Conservation (phyloP, 2,888 invertebrate species). For the Plusia festucae region DNA sequence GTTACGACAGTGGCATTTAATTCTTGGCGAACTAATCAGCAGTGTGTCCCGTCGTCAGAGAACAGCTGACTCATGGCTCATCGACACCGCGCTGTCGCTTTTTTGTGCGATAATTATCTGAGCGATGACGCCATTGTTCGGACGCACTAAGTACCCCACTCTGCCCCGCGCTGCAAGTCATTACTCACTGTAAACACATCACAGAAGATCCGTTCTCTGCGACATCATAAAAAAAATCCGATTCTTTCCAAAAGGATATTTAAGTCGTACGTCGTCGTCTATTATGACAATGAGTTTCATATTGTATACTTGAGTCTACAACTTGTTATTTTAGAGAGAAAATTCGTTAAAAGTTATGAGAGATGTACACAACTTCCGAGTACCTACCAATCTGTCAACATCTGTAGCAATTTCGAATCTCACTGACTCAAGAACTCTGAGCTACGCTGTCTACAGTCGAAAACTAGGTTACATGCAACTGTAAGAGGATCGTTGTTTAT, state of each 20-base stretch:
- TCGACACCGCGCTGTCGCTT: slow-evolving; percentile 49
- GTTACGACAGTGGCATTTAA: no score
- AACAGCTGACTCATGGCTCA: slow-evolving; percentile 62
- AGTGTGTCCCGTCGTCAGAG: slow-evolving; percentile 17
- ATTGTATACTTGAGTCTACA: neutral
- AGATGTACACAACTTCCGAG: neutral
- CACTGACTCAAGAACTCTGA: neutral
- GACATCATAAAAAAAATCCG: no score
- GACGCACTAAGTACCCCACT: slow-evolving; percentile 46
- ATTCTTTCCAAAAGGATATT: neutral
- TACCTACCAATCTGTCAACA: neutral
- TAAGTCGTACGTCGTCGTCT: neutral
- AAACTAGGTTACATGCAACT: neutral
- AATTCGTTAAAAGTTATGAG: neutral
- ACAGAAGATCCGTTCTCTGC: slow-evolving; percentile 24
- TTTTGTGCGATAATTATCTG: slow-evolving; percentile 61
- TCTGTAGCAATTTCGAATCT: neutral
- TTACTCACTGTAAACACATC: neutral
- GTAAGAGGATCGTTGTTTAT: neutral
- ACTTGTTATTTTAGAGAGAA: neutral
- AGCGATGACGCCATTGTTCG: slow-evolving; percentile 57
- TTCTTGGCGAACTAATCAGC: neutral
- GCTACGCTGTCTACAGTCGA: neutral
- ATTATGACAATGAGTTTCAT: neutral
- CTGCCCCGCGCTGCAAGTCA: slow-evolving; percentile 51